Base-by-base conservation (phyloP, 2,888 invertebrate genomes). In the Chrysopilus asiliformis region DNA sequence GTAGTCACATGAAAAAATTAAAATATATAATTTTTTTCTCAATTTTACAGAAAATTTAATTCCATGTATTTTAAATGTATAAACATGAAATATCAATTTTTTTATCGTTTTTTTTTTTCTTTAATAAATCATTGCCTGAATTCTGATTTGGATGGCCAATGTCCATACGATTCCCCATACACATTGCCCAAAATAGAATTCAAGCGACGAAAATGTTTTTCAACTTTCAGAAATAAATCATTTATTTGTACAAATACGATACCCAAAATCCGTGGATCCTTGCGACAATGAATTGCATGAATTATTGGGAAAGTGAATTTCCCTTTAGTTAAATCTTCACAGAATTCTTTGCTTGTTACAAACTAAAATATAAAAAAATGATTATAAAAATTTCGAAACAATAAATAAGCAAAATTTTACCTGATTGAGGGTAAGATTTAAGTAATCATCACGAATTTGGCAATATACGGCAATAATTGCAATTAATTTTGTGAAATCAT, bases 261-360 rank as follows among this genome's bases (percentile, higher is more conserved):
- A 85, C 84, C 79, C 51, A 86, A 71, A 36, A 89, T 78, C 70
- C 85, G 83, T 47, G 76, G 76, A 60, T 87, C 86, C 32, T 80
- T 76, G 47, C 78, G 75, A 49, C 71, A 74, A 38, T 72, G 70
- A 48, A 97, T 86, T 9, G 89, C 94, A 67, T 95, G 93, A 46
- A 97, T 85, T 45, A 97, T 77, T 2, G 95, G 97, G 64, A 94
- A 97, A 49, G 93, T 94, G 64, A 94, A 97, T 67, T 97, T 97
- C 22, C 97, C 97, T 63, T 97, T 95, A 0, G 95, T 95, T 39
- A 97, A 66, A 67, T 97, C 97, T 63, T 97, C 95, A 59, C 93
- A 93, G 61, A 80, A 95, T 55, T 89, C 90, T 64, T 95, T 97
- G 60, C 89, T 90, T 49, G 84, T 81, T 32, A 83, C 74, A 59